Conservation (phyloP, 2,888 invertebrate genomes). For the Junonia oenone region DNA sequence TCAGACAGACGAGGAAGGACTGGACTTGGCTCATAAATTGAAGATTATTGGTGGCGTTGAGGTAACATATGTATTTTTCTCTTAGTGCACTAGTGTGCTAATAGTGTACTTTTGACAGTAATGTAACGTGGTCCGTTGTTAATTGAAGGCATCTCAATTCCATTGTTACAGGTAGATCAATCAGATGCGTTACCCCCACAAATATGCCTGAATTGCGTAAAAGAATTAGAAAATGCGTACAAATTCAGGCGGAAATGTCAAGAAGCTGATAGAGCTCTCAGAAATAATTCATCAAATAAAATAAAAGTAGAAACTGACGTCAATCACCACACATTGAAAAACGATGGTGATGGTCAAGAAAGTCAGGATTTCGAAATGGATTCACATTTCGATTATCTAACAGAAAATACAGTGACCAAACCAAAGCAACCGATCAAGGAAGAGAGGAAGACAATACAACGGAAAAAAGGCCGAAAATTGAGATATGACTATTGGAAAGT, state of each 20-base stretch:
- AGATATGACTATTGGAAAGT: constrained; percentile 69
- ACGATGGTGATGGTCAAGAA: constrained; percentile 24
- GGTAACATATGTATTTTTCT: constrained; percentile 38
- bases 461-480: constrained; percentile 46
- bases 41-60: constrained; percentile 54
- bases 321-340: constrained; percentile 30
- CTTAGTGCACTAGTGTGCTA: neutral
- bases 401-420: constrained; percentile 30
- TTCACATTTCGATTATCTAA: constrained; percentile 35
- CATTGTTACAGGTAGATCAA: constrained; percentile 54
- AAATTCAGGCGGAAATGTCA: constrained; percentile 71
- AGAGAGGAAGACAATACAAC: constrained; percentile 36
- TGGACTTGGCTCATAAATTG: constrained; percentile 55
- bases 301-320: constrained; percentile 52
- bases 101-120: too few relatives aligned
- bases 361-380: constrained; percentile 37
- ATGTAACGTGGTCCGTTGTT: too few relatives aligned
- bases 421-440: constrained; percentile 32
- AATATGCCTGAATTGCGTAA: constrained; percentile 60
- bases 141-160: neutral
- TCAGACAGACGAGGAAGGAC: constrained; percentile 47
- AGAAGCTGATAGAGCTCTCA: constrained; percentile 52
- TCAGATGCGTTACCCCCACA: constrained; percentile 58
- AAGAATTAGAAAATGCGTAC: constrained; percentile 63
- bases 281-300: constrained; percentile 29